These are phyloP conservation scores for Chelon auratus DNA, from an alignment of 2,797 vertebrate genomes.

Conservation along the genomic window DNA sequence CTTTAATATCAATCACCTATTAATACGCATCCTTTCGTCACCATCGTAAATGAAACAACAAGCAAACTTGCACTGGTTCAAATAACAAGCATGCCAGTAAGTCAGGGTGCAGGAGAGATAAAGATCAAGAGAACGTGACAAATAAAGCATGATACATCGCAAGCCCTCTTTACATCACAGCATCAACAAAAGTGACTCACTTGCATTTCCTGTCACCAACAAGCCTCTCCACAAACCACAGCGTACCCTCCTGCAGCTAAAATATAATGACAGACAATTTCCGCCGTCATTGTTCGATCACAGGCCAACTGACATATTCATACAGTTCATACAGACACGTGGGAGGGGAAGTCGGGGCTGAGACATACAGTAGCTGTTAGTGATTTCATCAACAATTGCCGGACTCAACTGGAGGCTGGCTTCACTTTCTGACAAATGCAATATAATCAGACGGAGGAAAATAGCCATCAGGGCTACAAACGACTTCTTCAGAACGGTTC, in stretches of 20 bases:
- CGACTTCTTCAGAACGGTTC: slow-evolving; percentile 9
- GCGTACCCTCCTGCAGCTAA: slow-evolving; percentile 20
- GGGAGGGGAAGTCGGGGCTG: neutral
- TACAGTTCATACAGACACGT: neutral
- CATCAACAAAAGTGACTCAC: slow-evolving; percentile 16
- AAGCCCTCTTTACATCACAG: neutral
- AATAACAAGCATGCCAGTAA: neutral
- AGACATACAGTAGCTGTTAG: neutral
- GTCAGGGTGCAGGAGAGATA: neutral
- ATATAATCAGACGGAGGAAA: slow-evolving; percentile 8
- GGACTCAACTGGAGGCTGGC: neutral
- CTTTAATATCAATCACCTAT: no score
- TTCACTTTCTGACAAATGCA: slow-evolving; percentile 27
- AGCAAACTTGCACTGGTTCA: neutral
- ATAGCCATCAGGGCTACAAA: neutral
- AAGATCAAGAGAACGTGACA: neutral
- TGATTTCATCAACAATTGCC: slow-evolving; percentile 22
- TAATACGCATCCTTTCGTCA: neutral
- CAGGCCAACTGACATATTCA: slow-evolving; percentile 10
- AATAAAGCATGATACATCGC: slow-evolving; percentile 1
- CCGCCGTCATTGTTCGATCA: slow-evolving; percentile 15
- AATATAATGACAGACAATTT: slow-evolving; percentile 20
- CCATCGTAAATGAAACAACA: no score
- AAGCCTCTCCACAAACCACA: slow-evolving; percentile 12
- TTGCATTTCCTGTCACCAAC: slow-evolving; percentile 54